These are phyloP conservation scores for Gastrophryne carolinensis DNA, from an alignment of 2,797 vertebrate species.

Conservation along the genomic window DNA sequence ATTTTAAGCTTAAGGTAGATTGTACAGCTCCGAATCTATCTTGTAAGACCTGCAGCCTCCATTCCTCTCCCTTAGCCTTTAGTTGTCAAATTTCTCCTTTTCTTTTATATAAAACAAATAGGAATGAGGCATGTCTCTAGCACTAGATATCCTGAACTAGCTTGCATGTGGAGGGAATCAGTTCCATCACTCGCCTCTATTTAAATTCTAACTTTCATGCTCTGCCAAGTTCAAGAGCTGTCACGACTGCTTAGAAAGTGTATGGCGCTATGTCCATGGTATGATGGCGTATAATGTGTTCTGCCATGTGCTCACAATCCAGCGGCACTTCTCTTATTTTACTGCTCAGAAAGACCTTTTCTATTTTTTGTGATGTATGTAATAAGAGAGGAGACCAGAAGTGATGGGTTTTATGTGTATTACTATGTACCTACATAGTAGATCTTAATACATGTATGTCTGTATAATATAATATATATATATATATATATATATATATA, in stretches of 20 bases:
- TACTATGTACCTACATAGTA: no score
- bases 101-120: slow-evolving; percentile 31
- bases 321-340: no score
- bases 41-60: not conserved
- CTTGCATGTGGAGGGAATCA: slow-evolving; percentile 39
- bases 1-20: not conserved
- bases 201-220: slow-evolving; percentile 24
- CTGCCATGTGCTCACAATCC: not conserved
- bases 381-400: no score
- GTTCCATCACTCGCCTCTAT: slow-evolving; percentile 15
- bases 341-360: no score
- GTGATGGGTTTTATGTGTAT: no score
- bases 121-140: slow-evolving; percentile 1
- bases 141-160: slow-evolving; percentile 4
- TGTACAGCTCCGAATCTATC: not conserved
- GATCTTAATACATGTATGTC: no score
- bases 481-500: no score
- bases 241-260: not conserved
- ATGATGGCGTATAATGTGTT: not conserved
- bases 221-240: slow-evolving; percentile 6
- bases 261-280: not conserved
- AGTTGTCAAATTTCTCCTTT: not conserved
- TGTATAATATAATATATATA: no score
- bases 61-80: slow-evolving; percentile 3
- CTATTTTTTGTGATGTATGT: no score